Base-by-base conservation (phyloP, 2,113 vertebrate species). In the Grallaria varia region DNA sequence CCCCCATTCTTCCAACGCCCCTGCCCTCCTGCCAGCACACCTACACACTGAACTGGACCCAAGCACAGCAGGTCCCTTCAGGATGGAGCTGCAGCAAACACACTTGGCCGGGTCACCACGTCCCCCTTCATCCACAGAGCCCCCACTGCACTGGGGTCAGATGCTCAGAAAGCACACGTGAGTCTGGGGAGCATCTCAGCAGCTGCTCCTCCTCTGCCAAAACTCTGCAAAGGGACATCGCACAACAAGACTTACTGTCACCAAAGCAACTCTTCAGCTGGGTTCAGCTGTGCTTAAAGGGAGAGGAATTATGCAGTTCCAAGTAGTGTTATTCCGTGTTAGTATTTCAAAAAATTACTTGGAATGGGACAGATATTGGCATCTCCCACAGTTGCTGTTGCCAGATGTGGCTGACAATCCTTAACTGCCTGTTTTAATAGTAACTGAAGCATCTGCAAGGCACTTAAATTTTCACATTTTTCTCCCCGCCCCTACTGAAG, bases 81-180 rank as follows among this genome's bases (percentile, higher is more conserved):
- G 37, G 14, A 37, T 35, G 60, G 74, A 67, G 14, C 53, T 87
- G 31, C 68, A 78, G 15, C 4, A 47, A 89, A 24, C 45, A 39
- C 9, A 22, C 12, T 14, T 20, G 27, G 31, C 40, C 60, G 35
- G 50, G 18, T 12, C 42, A 44, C 39, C n/a, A 35, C 10, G 0
- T 11, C 14, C 8, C 49, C 49, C 35, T 35, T 72, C 7, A 2
- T 19, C 28, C 69, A 15, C 27, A 40, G 31, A 75, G 72, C 30
- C 35, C 64, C 66, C 1, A 0, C 0, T 1, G 39, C 21, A n/a
- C n/a, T 66, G 25, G 2, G 27, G 40, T 49, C 58, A 50, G 35
- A 31, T 37, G 25, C 37, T 67, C 52, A 73, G n/a, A 52, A 33
- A 53, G 49, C 27, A 31, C 4, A 0, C 2, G 6, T 4, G 56